Evolutionary conservation across 2,797 vertebrate genomes (phyloP), one percentile per base, ranked within the genome.

Genomic region (Mus caroli): DNA sequence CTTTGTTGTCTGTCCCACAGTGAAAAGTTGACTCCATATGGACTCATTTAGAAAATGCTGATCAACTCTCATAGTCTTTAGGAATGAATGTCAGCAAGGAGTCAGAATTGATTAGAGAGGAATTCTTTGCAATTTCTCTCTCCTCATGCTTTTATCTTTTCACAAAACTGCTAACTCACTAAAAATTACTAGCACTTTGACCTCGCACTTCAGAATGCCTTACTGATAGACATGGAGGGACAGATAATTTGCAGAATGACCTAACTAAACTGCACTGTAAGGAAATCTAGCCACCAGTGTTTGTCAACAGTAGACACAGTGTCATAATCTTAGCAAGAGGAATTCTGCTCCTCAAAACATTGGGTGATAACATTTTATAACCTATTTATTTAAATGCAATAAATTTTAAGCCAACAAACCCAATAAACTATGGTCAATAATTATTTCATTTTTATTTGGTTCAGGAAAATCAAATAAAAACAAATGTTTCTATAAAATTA

Each of bases 1-100:
- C 43, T 96, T 95, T 2, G 83, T 1, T 86, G 56, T 80, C 91
- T 95, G 17, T 60, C 60, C 62, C 60, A 20, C 31, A 64, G 31
- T 87, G 31, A 93, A 94, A 92, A 92, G 62, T 40, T 93, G 78
- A 77, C 37, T 43, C 2, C 88, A 84, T 71, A 92, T 91, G 43
- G 3, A 82, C 46, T 96, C 84, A 50, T 67, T 97, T 92, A 96
- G 15, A 96, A 97, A 94, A 96, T 96, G 77, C 79, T 75, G 92
- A 94, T 96, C 92, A 83, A 13, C 9, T 92, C 34, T 88, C 85
- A 71, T 50, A 20, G 93, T 95, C 83, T 93, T 76, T 80, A 60
- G 89, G n/a, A 9, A 40, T 24, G 24, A 77, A 10, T 64, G 0
- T 3, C 2, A 96, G 34, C 83, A 96, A 97, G 34, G 64, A 64